A percentile compares a stretch with the other conserved stretches of the same genome.
These are phyloP conservation scores for Sebastes matsubarae DNA, from an alignment of 2,797 vertebrate genomes.

Conservation along the genomic window DNA sequence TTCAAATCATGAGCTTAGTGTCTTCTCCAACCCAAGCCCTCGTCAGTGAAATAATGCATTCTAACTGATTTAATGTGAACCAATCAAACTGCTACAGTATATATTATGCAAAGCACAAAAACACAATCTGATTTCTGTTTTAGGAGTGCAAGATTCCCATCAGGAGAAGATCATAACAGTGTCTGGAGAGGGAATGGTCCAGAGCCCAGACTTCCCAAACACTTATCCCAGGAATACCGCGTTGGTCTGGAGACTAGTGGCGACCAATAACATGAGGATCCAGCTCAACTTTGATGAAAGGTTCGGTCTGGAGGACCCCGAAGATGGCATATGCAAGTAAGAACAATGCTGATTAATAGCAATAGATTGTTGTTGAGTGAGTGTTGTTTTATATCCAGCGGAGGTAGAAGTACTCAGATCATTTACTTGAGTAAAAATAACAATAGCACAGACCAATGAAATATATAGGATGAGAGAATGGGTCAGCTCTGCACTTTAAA, in stretches of 20 bases:
- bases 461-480: too few relatives aligned
- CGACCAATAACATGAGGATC: constrained; percentile 88
- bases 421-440: too few relatives aligned
- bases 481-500: too few relatives aligned
- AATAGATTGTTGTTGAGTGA: neutral
- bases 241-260: constrained; percentile 92
- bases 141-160: constrained; percentile 94
- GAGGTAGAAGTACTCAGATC: too few relatives aligned
- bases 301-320: constrained; percentile 97
- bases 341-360: constrained; percentile 34
- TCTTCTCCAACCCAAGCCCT: neutral
- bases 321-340: constrained; percentile 99
- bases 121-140: constrained; percentile 20
- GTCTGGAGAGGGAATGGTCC: constrained; percentile 91
- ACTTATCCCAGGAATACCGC: constrained; percentile 91
- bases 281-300: constrained; percentile 94
- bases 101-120: neutral
- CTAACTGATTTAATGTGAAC: neutral
- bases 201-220: constrained; percentile 94
- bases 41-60: neutral
- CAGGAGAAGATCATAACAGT: constrained; percentile 94
- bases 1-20: neutral
- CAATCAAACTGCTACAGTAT: neutral
- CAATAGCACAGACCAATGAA: too few relatives aligned
- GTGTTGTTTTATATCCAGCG: neutral